phyloP scores from a whole-genome alignment of 2,888 invertebrate genomes.

The Lasioglossum lativentre region DNA sequence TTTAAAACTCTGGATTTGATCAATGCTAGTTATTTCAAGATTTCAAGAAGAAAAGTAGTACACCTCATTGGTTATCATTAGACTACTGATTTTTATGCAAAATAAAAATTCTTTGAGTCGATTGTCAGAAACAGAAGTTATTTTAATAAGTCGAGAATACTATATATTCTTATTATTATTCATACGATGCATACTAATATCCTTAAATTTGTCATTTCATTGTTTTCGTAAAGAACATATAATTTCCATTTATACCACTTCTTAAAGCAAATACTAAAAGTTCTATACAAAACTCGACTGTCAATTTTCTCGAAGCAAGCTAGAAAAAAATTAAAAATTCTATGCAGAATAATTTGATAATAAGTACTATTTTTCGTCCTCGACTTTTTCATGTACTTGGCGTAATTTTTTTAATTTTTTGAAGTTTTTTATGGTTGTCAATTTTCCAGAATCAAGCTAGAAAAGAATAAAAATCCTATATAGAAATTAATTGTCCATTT shows the following conservation, averaged over 20 bases:
- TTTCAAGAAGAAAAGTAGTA: too few relatives aligned
- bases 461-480: neutral
- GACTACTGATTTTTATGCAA: neutral
- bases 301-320: neutral
- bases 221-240: too few relatives aligned
- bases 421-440: too few relatives aligned
- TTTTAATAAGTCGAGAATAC: neutral
- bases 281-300: too few relatives aligned
- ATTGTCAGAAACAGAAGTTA: neutral
- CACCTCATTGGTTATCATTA: neutral
- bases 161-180: too few relatives aligned
- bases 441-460: neutral
- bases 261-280: too few relatives aligned
- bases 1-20: neutral
- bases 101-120: neutral
- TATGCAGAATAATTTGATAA: neutral
- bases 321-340: neutral
- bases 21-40: neutral
- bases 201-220: too few relatives aligned
- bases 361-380: too few relatives aligned
- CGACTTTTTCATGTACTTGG: too few relatives aligned
- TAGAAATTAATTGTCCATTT: neutral
- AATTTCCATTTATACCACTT: too few relatives aligned
- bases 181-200: too few relatives aligned
- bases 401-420: too few relatives aligned